Evolutionary conservation across 2,888 invertebrate species (phyloP).

Genomic region (Parochlus steinenii): DNA sequence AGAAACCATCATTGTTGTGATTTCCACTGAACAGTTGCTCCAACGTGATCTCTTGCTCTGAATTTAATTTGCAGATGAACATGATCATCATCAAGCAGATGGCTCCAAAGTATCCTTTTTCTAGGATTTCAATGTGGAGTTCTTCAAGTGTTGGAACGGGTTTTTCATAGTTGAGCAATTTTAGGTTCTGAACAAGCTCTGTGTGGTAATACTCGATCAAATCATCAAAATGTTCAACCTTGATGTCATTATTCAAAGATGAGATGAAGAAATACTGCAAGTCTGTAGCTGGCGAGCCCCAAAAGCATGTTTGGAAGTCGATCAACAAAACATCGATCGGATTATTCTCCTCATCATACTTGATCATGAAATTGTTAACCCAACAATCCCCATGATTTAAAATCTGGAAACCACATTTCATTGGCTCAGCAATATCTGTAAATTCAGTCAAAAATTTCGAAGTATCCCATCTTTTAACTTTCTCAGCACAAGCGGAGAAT

Average conservation of each 20-base stretch:
- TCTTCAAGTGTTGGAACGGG: conserved; percentile 9
- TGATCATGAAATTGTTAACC: conserved; percentile 15
- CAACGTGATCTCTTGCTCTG: background rate
- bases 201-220: conserved; percentile 11
- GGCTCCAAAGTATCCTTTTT: conserved; percentile 4
- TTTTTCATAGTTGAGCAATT: conserved; percentile 3
- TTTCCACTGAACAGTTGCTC: background rate
- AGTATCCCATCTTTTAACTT: too few relatives aligned
- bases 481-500: too few relatives aligned
- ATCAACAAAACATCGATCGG: conserved; percentile 10
- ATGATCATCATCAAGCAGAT: background rate
- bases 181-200: conserved; percentile 1
- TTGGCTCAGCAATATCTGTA: background rate
- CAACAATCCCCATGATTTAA: conserved; percentile 15
- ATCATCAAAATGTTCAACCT: conserved; percentile 9
- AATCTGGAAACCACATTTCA: conserved; percentile 12
- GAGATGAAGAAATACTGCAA: conserved; percentile 13
- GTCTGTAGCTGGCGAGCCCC: conserved; percentile 13
- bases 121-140: conserved; percentile 6
- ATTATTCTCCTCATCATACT: conserved; percentile 9
- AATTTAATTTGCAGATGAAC: conserved; percentile 3
- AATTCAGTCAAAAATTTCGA: background rate
- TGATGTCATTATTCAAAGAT: conserved; percentile 6
- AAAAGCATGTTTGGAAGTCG: conserved; percentile 10
- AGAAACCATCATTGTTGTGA: background rate